Evolutionary conservation across 2,113 vertebrate species (phyloP), one percentile per base, ranked within the genome.

Genomic region (Rallus limicola): DNA sequence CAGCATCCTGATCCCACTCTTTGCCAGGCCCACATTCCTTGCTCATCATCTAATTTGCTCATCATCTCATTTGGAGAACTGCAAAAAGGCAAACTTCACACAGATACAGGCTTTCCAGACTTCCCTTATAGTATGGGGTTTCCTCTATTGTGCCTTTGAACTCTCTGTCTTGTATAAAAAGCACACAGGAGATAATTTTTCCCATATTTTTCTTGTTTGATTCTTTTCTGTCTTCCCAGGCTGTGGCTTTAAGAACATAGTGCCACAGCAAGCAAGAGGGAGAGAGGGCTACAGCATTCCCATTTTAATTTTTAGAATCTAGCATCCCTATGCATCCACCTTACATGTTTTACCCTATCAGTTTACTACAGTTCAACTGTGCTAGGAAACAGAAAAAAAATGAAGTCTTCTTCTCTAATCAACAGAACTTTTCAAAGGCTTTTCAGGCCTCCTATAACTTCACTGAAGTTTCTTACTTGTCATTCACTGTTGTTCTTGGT

Each of bases 121-220:
- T 69, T 94, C 65, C 28, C 42, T 78, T 68, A 40, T 46, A 78
- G 84, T 36, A 77, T 10, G 17, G 11, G 68, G 70, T 70, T 94
- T 95, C 65, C 52, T 96, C 64, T 86, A 28, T 63, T 94, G 69
- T 94, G 46, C 69, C 58, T 89, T 96, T 65, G 91, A 86, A 81
- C 36, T 71, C 44, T 88, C n/a, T 21, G 40, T 62, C 53, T 86
- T 82, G 13, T 81, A 80, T 74, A 83, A 93, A 95, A 92, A 91
- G 7, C 55, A 91, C 89, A 93, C 5, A 95, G 46, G 59, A 88
- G 83, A 93, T 86, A 88, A 65, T 86, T 88, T 91, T 91, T 86
- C 80, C 83, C 71, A 74, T 55, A 58, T 81, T 96, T 92, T 92
- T 44, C 58, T 64, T 88, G 13, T 88, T 95, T 90, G 83, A 40